A percentile compares a stretch with the other conserved stretches of the same genome.
These are phyloP conservation scores for Equus przewalskii DNA, from an alignment of 2,113 vertebrate species.

Conservation along the genomic window DNA sequence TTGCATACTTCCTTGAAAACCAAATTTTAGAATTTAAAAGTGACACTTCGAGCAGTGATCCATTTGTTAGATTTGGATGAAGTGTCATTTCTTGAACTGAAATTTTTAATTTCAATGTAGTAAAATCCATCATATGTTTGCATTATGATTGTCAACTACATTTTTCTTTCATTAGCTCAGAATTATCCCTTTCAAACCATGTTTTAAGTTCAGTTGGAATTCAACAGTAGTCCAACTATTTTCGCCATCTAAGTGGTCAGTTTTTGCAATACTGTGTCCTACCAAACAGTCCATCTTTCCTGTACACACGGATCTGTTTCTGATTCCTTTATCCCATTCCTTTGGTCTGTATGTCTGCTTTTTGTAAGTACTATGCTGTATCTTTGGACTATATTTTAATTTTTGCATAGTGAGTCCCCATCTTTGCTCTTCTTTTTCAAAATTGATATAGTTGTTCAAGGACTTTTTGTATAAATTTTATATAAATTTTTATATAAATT, in stretches of 20 bases:
- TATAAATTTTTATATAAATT: not conserved
- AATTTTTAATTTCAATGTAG: not conserved
- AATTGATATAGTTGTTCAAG: not conserved
- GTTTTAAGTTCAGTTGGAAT: not conserved
- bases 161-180: not conserved
- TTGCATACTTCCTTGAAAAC: conserved; percentile 30
- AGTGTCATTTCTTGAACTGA: not conserved
- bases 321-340: not conserved
- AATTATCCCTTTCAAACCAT: conserved; percentile 20
- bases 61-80: not conserved
- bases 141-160: not conserved
- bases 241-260: not conserved
- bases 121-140: conserved; percentile 11
- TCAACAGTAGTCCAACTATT: not conserved
- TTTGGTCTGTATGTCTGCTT: not conserved
- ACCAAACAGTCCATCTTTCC: not conserved
- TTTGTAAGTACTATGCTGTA: not conserved
- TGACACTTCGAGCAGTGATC: not conserved
- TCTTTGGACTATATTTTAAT: not conserved
- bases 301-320: not conserved
- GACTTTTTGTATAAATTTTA: not conserved
- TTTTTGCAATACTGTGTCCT: not conserved
- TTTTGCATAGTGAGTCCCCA: not conserved
- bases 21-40: conserved; percentile 17
- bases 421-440: not conserved